Evolutionary conservation across 2,888 invertebrate genomes (phyloP), one percentile per base, ranked within the genome.

Genomic region (Temnothorax unifasciatus): DNA sequence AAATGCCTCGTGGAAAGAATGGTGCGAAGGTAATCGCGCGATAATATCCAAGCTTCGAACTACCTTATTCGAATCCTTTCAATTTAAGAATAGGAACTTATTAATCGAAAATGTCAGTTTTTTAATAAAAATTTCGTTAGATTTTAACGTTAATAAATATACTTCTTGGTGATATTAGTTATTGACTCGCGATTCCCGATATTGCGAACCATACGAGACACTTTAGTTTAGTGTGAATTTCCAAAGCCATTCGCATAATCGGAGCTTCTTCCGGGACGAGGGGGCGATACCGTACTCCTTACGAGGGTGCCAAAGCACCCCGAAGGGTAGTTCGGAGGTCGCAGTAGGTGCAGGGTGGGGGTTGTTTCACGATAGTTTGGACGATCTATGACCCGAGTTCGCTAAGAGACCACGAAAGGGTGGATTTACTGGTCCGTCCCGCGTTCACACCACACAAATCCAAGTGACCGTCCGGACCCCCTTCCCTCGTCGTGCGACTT

Each of bases 361-460:
- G 91, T 92, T 94, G 94, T 94, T 94, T 93, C 90, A 89, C 92
- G 94, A 94, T 94, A 94, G 94, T 94, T 94, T 87, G 91, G 89
- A 93, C 92, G 94, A 94, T 94, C 93, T 94, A 94, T 92, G 94
- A 93, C 92, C 92, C 86, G 92, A 94, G 94, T 94, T 94, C 93
- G 90, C 93, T 92, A 93, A 93, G 93, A 94, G 94, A 93, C 93
- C 93, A 92, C 93, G 93, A 93, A 94, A 93, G 94, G 94, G 93
- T 93, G 94, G 94, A 94, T 94, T 94, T 94, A 94, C 94, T 93
- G 92, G 94, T 94, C 93, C 93, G 92, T 92, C 91, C 92, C 89
- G 92, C 93, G 93, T 94, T 94, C 93, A 93, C 94, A 94, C 94
- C 93, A 94, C 94, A 94, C 94, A 94, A 94, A 94, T 94, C 92